These are phyloP conservation scores for Tachina fera DNA, from an alignment of 2,888 invertebrate species.

Conservation along the genomic window DNA sequence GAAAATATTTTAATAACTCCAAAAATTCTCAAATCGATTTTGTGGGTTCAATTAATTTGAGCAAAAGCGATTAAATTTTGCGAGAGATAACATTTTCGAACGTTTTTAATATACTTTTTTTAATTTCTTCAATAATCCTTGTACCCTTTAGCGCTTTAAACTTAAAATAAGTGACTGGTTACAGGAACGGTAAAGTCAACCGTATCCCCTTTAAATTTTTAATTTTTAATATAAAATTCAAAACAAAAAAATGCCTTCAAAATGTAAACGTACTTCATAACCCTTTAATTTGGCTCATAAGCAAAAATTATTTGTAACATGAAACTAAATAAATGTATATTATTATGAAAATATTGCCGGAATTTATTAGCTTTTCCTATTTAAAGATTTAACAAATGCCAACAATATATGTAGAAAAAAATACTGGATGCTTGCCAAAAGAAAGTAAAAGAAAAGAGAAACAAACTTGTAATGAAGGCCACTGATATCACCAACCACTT, in stretches of 20 bases:
- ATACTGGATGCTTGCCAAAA: conserved; percentile 53
- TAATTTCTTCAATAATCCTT: no score
- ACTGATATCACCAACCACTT: conserved; percentile 41
- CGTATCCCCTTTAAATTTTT: no score
- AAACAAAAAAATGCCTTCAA: neutral
- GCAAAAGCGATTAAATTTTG: no score
- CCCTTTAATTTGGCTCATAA: conserved; percentile 23
- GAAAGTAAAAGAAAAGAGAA: neutral
- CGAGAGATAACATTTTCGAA: no score
- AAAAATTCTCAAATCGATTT: no score
- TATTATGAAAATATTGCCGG: conserved; percentile 16
- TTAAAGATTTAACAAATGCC: neutral
- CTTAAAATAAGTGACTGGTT: no score
- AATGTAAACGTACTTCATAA: conserved; percentile 14
- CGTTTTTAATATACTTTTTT: no score
- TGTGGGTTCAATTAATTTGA: no score
- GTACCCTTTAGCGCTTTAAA: no score
- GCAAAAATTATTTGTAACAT: conserved; percentile 33
- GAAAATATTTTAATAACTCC: no score
- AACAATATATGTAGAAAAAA: neutral
- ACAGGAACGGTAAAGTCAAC: no score
- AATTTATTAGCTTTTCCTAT: conserved; percentile 8
- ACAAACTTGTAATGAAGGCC: conserved; percentile 53
- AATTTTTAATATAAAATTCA: neutral
- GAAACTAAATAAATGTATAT: conserved; percentile 44